Base-by-base conservation (phyloP, 2,113 vertebrate genomes). In the Australoheros scitulus region DNA sequence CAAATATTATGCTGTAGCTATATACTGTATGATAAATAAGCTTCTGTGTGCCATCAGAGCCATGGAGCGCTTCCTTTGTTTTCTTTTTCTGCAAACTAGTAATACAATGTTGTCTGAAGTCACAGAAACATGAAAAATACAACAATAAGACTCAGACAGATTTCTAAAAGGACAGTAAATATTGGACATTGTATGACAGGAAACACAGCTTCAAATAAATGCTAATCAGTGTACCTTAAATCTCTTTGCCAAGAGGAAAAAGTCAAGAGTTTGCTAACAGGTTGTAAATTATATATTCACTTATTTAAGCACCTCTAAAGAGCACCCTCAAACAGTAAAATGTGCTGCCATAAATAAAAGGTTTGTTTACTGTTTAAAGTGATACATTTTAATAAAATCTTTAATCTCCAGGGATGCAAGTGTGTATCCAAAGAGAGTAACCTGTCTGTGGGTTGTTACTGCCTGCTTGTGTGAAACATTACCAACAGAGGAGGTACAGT, bases 401-500 rank as follows among this genome's bases (percentile, higher is more conserved):
- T 55, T 55, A n/a, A 34, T 72, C 17, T 47, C n/a, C 11, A 57
- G 7, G 2, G 2, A 34, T 61, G 2, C 13, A 64, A 72, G 52
- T 2, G 63, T 43, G 11, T 22, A 24, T 14, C 14, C 13, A 22
- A 24, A 72, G 29, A 57, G 36, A 15, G 4, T 8, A 5, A 22
- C 26, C 15, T 24, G 29, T 24, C 26, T 1, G n/a, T 5, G 38
- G n/a, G 5, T 34, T 61, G 36, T 24, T 34, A 52, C 2, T 22
- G 64, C 14, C 18, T 29, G 58, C 24, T 58, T n/a, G 76, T 43
- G 34, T 90, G 83, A 83, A 88, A 80, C 65, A 36, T 50, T 64
- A 88, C 72, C 81, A 59, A 17, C 70, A 76, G 82, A 87, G 65
- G 82, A 85, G 83, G 81, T 76, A 24, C 72, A 76, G 75, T 59